Evolutionary conservation across 2,113 vertebrate genomes (phyloP).

Genomic region (Oxyura jamaicensis): DNA sequence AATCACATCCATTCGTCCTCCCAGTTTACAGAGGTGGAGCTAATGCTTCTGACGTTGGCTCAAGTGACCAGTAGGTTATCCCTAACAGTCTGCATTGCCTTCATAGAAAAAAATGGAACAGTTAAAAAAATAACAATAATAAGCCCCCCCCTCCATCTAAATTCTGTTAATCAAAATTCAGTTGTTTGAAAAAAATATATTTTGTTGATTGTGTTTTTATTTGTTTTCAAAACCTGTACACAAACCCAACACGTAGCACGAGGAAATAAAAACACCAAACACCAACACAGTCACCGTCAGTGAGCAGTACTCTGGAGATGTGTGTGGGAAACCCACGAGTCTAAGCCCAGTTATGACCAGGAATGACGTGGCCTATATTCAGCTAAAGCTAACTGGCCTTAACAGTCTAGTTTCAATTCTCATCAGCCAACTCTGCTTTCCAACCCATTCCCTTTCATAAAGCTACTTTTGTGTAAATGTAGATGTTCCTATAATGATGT

Average conservation of each 20-base stretch:
- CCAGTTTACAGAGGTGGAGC: neutral
- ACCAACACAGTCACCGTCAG: rapidly evolving
- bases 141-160: neutral
- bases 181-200: neutral
- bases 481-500: neutral
- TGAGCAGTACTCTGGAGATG: neutral
- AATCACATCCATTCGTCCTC: neutral
- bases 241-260: neutral
- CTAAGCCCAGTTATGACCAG: neutral
- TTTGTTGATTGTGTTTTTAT: neutral
- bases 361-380: neutral
- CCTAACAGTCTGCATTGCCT: neutral
- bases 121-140: neutral
- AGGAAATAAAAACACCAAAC: neutral
- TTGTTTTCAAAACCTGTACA: neutral
- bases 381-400: rapidly evolving
- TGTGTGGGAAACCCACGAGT: neutral
- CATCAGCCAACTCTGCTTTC: neutral
- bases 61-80: neutral
- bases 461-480: neutral
- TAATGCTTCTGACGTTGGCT: neutral
- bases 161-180: neutral
- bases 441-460: neutral
- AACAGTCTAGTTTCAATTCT: neutral
- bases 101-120: neutral